Evolutionary conservation across 2,113 vertebrate species (phyloP).

Genomic region (Channa argus): DNA sequence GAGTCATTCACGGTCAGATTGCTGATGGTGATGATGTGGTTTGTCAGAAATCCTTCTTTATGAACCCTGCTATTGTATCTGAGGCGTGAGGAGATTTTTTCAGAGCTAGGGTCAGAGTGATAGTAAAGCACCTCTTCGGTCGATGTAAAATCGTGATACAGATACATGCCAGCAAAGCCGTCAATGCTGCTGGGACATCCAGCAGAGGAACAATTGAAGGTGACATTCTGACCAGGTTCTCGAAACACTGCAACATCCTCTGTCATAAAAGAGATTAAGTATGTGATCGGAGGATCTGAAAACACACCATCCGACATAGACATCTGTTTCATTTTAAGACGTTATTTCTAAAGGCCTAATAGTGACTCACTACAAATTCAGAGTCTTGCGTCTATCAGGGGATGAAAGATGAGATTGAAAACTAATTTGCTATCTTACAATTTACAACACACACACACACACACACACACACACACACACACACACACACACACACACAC

Average conservation of each 20-base stretch:
- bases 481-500: too few relatives aligned
- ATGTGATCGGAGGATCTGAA: background rate
- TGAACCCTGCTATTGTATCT: background rate
- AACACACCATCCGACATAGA: background rate
- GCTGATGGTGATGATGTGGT: conserved; percentile 34
- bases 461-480: too few relatives aligned
- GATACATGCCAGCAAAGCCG: conserved; percentile 5
- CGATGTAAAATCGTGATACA: background rate
- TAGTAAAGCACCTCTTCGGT: conserved; percentile 14
- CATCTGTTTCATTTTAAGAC: background rate
- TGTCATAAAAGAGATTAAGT: background rate
- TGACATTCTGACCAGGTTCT: conserved; percentile 10
- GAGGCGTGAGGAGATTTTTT: accelerated
- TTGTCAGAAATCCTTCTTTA: accelerated
- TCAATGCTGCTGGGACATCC: background rate
- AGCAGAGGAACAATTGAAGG: conserved; percentile 28
- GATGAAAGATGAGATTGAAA: too few relatives aligned
- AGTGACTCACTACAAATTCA: too few relatives aligned
- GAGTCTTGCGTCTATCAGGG: too few relatives aligned
- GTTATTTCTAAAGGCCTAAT: too few relatives aligned
- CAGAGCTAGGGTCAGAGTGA: accelerated
- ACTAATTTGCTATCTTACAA: too few relatives aligned
- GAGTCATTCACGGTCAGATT: conserved; percentile 32
- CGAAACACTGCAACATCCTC: background rate
- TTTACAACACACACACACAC: too few relatives aligned